Conservation (phyloP, 2,797 vertebrate genomes). For the Enteromius trimaculatus region DNA sequence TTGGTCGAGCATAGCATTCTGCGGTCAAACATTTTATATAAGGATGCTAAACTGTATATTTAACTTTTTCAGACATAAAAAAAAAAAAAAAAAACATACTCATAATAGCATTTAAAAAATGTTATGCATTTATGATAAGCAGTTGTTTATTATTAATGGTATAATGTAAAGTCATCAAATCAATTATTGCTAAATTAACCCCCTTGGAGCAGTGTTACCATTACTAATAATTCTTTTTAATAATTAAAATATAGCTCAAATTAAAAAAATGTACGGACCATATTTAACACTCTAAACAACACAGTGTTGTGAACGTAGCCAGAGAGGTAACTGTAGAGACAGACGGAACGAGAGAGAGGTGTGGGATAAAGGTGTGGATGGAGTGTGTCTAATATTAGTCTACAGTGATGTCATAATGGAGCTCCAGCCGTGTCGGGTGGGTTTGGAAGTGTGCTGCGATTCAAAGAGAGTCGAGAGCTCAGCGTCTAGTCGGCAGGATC, state of each 20-base stretch:
- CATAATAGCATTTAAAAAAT: background rate
- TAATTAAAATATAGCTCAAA: background rate
- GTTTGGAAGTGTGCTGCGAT: conserved; percentile 72
- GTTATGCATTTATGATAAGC: background rate
- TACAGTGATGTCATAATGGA: conserved; percentile 72
- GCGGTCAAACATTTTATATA: background rate
- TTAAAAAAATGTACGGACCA: background rate
- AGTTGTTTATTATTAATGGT: background rate
- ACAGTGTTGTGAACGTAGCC: background rate
- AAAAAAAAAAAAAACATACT: too few relatives aligned
- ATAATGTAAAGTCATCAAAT: background rate
- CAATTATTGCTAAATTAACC: background rate
- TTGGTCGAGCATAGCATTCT: background rate
- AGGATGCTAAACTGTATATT: background rate
- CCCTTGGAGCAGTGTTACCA: background rate
- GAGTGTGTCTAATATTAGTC: conserved; percentile 78
- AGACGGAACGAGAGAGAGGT: background rate
- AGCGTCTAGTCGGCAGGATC: conserved; percentile 68
- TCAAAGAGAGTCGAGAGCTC: conserved; percentile 69
- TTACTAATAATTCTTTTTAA: background rate
- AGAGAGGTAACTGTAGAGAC: background rate
- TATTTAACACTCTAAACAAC: conserved; percentile 32
- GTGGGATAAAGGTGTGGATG: conserved; percentile 63
- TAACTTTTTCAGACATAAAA: background rate
- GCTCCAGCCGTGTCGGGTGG: conserved; percentile 73